Percentiles rank a stretch among this genome's conserved stretches.
Evolutionary conservation across 2,888 invertebrate species (phyloP).

Genomic region (Steromphala cineraria): DNA sequence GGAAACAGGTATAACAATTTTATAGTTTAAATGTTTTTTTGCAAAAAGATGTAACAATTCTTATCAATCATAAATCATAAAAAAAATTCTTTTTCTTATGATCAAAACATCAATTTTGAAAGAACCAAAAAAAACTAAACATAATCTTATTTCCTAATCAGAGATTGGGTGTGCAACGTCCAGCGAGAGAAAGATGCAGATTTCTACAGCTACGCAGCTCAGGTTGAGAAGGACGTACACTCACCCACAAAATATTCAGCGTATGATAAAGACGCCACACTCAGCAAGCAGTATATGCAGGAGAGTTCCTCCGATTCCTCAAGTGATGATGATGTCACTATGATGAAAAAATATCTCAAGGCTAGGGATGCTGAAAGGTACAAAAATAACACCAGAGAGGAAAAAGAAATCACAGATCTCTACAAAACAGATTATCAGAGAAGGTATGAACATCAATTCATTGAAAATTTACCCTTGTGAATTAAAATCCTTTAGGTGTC

Average conservation of each 20-base stretch:
- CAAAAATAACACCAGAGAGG: not conserved
- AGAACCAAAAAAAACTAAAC: too few relatives aligned
- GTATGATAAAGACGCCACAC: not conserved
- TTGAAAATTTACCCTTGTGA: too few relatives aligned
- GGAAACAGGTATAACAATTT: not conserved
- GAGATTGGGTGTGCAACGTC: conserved; percentile 14
- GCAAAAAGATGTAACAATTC: too few relatives aligned
- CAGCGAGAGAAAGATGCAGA: not conserved
- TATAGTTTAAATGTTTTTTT: too few relatives aligned
- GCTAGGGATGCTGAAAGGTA: not conserved
- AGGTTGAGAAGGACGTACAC: not conserved
- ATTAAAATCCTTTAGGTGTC: too few relatives aligned
- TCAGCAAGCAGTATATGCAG: not conserved
- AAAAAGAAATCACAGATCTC: not conserved
- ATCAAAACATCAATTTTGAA: too few relatives aligned
- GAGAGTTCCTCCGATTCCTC: not conserved
- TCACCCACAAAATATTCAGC: not conserved
- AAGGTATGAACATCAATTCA: too few relatives aligned
- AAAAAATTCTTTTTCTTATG: too few relatives aligned
- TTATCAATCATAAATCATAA: too few relatives aligned
- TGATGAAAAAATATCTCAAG: not conserved
- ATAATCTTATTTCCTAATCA: not conserved
- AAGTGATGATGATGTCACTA: not conserved
- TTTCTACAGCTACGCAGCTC: not conserved
- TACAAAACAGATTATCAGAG: too few relatives aligned